Percentiles rank a stretch among this genome's conserved stretches.
Conservation (phyloP, 2,113 vertebrate species). For the Xenopus laevis region DNA sequence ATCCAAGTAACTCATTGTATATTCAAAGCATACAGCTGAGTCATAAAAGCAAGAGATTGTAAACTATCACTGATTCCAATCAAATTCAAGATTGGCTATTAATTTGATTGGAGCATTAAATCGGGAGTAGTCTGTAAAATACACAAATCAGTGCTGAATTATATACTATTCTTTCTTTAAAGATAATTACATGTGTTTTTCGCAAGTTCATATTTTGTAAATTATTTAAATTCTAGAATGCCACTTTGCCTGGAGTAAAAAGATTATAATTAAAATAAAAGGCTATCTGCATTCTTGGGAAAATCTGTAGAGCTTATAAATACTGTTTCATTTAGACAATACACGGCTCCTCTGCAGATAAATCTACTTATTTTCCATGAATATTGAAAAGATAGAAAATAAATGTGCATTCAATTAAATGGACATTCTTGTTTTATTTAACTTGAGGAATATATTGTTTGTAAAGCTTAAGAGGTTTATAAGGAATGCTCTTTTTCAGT, state of each 20-base stretch:
- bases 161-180: conserved; percentile 44
- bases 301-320: conserved; percentile 23
- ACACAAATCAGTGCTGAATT: conserved; percentile 42
- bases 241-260: conserved; percentile 36
- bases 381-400: not conserved
- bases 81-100: conserved; percentile 46
- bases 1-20: conserved; percentile 38
- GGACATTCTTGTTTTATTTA: no score
- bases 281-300: conserved; percentile 26
- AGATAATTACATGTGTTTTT: conserved; percentile 44
- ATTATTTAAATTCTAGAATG: conserved; percentile 46
- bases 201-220: conserved; percentile 44
- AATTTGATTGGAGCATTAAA: conserved; percentile 45
- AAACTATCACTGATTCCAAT: conserved; percentile 44
- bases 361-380: not conserved
- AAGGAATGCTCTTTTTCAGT: no score
- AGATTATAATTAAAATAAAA: conserved; percentile 38
- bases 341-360: not conserved
- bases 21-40: conserved; percentile 35
- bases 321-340: conserved; percentile 2
- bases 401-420: no score
- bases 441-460: no score
- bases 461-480: no score
- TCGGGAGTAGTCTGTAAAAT: conserved; percentile 45
- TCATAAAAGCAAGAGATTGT: conserved; percentile 43